These are phyloP conservation scores for Brachyalestes nurse DNA, from an alignment of 2,797 vertebrate genomes.

Conservation along the genomic window DNA sequence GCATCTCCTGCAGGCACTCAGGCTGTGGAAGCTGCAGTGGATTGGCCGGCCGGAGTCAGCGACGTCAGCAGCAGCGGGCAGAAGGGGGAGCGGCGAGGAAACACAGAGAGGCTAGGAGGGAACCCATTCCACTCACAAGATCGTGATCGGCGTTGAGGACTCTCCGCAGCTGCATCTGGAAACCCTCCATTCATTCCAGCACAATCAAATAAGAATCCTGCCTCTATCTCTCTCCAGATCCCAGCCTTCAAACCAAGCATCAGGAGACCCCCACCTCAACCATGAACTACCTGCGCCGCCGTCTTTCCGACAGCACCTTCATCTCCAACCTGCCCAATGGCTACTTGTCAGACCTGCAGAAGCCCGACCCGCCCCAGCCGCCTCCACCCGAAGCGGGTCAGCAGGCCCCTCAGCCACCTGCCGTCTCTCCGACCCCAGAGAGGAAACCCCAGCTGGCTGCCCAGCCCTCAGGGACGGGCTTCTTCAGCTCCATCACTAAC, in stretches of 20 bases:
- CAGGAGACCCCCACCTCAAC: slow-evolving; percentile 65
- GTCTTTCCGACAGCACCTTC: slow-evolving; percentile 97
- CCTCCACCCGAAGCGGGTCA: slow-evolving; percentile 61
- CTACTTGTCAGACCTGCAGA: slow-evolving; percentile 97
- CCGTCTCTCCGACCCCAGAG: slow-evolving; percentile 73
- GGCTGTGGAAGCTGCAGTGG: slow-evolving; percentile 57
- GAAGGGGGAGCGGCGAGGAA: slow-evolving; percentile 74
- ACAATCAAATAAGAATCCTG: slow-evolving; percentile 46
- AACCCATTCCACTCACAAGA: slow-evolving; percentile 58
- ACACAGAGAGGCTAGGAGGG: slow-evolving; percentile 70
- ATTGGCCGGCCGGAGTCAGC: slow-evolving; percentile 70
- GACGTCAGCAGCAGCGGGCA: slow-evolving; percentile 64
- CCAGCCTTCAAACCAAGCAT: neutral
- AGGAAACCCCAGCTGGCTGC: slow-evolving; percentile 74
- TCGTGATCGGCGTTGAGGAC: slow-evolving; percentile 12
- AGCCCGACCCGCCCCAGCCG: slow-evolving; percentile 88
- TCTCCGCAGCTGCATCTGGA: neutral
- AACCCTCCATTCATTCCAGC: slow-evolving; percentile 35
- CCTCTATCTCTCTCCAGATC: neutral
- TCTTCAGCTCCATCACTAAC: slow-evolving; percentile 96
- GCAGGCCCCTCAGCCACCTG: slow-evolving; percentile 60
- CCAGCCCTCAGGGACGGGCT: slow-evolving; percentile 86
- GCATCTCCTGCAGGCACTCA: slow-evolving; percentile 71
- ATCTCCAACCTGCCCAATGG: slow-evolving; percentile 98
- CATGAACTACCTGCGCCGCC: slow-evolving; percentile 97